Percentiles rank a stretch among this genome's conserved stretches.
Conservation (phyloP, 2,113 vertebrate species). For the Notarius quadriscutis region DNA sequence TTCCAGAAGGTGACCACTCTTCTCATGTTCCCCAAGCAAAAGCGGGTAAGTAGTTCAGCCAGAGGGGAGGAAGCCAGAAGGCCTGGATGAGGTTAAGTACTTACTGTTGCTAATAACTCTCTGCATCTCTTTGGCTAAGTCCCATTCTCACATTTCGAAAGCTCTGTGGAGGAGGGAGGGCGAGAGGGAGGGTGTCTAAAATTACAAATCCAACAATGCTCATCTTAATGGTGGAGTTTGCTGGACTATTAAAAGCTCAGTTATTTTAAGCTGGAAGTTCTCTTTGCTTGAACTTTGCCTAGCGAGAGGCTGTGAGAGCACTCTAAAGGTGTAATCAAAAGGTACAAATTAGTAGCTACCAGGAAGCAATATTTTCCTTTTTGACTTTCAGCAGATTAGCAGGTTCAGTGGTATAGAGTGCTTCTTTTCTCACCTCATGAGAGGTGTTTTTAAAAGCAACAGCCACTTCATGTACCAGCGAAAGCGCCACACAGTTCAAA, state of each 20-base stretch:
- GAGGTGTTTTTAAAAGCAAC: conserved; percentile 28
- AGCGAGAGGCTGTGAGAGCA: conserved; percentile 30
- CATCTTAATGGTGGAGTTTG: conserved; percentile 32
- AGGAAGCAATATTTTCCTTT: conserved; percentile 27
- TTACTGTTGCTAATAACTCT: conserved; percentile 38
- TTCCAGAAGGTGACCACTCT: conserved; percentile 44
- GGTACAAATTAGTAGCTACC: conserved; percentile 36
- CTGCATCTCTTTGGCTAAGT: conserved; percentile 14
- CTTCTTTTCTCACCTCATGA: conserved; percentile 41
- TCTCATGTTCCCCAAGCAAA: conserved; percentile 45
- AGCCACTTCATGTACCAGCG: not conserved
- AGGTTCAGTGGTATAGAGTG: conserved; percentile 19
- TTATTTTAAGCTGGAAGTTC: conserved; percentile 37
- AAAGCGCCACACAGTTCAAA: not conserved
- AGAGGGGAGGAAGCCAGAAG: conserved; percentile 20
- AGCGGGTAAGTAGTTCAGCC: conserved; percentile 46
- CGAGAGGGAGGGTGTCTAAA: conserved; percentile 26
- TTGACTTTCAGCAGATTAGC: conserved; percentile 34
- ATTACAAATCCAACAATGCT: conserved; percentile 40
- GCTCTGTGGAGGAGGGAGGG: not conserved
- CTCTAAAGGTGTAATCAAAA: conserved; percentile 42
- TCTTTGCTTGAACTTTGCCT: conserved; percentile 18
- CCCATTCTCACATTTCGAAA: conserved; percentile 32
- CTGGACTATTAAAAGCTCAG: conserved; percentile 41
- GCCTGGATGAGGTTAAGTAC: conserved; percentile 37